Base-by-base conservation (phyloP, 2,888 invertebrate genomes). In the Penaeus monodon region DNA sequence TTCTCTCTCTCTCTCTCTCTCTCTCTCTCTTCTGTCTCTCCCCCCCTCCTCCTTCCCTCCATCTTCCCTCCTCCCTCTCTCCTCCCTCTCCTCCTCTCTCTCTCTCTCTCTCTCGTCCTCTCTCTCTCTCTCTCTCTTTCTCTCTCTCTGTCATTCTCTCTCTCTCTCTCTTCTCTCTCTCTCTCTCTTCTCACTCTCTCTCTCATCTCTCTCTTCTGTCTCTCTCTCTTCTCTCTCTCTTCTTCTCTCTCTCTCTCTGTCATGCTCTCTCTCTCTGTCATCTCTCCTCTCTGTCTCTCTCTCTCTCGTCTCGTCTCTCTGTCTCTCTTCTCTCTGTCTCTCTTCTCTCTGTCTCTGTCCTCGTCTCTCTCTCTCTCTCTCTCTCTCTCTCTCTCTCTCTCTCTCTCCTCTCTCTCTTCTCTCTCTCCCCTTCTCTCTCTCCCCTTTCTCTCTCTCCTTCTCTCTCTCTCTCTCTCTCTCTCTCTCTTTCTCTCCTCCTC, bases 301-400 rank as follows among this genome's bases (percentile, higher is more conserved):
- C 76, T 76, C 76, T 44, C 76, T 76, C 29, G 6, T 17, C 14
- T 17, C 14, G 8, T 68, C 76, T 76, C 74, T 82, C 80, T 64
- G 70, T 80, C 49, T 33, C 33, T 80, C 80, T 80, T 66, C 66
- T 17, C 10, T 8, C 44, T 8, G 4, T 8, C 10, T 8, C 10
- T 8, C 10, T 8, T 44, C 44, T 44, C 44, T 44, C 44, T 44
- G 6, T 44, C 44, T 44, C 44, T 44, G 6, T 44, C 44, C 10
- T 8, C 10, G 6, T 8, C 10, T 8, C 44, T 8, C 10, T 8
- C 44, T 44, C 44, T 44, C 44, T 44, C 44, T 44, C 44, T 44
- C 44, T 44, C 44, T 44, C 44, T 44, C 44, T 44, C 44, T 44
- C 44, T 44, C 44, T 44, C 44, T 44, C 44, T 44, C 44, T 44